Percentiles rank a stretch among this genome's conserved stretches.
Conservation (phyloP, 2,797 vertebrate genomes). For the Delichon dasypus region DNA sequence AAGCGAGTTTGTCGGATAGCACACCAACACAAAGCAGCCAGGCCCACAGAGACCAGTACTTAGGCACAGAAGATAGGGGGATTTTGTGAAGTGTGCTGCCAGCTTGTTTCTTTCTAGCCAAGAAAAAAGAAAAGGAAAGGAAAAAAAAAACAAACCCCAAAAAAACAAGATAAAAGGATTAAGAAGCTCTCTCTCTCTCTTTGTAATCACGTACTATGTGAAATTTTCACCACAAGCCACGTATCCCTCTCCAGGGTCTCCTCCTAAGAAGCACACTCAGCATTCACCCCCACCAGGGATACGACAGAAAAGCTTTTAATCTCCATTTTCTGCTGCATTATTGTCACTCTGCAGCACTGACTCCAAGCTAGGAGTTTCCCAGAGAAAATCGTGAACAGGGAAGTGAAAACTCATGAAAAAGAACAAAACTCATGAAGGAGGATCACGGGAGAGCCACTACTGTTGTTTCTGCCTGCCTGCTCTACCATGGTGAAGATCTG, state of each 20-base stretch:
- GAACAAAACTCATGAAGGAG: not conserved
- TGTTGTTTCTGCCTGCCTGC: accelerated
- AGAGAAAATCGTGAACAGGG: not conserved
- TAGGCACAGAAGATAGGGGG: not conserved
- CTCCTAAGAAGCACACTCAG: not conserved
- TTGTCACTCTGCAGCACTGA: not conserved
- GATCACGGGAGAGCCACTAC: not conserved
- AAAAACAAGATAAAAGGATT: not conserved
- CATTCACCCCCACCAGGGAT: not conserved
- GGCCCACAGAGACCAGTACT: not conserved
- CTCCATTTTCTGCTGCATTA: not conserved
- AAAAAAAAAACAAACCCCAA: not conserved
- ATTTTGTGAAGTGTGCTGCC: not conserved
- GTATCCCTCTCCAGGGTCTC: not conserved
- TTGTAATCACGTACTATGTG: not conserved
- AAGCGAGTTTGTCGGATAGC: not conserved
- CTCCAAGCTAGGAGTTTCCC: not conserved
- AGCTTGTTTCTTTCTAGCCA: not conserved
- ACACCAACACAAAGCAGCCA: not conserved
- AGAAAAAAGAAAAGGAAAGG: not conserved
- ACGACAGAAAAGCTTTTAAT: not conserved
- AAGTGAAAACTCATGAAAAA: not conserved
- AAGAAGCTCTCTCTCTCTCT: not conserved
- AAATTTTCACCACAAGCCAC: not conserved
- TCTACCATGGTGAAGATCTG: not conserved